phyloP scores from a whole-genome alignment of 2,797 vertebrate species.

The Sphenodon punctatus region DNA sequence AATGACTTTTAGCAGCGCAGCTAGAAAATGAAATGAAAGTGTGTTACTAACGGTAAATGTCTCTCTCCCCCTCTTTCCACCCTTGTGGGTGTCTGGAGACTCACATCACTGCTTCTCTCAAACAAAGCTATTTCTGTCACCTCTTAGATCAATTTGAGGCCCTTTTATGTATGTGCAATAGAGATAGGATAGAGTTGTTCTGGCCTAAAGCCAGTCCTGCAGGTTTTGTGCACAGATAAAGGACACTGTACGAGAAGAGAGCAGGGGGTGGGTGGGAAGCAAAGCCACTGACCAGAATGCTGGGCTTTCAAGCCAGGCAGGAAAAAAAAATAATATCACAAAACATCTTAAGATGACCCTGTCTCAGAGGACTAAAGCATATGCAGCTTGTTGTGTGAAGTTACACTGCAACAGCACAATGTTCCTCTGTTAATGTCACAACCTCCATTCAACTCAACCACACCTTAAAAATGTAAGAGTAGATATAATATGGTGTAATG shows the following conservation, averaged over 20 bases:
- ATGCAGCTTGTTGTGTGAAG: background rate
- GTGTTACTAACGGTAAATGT: conserved; percentile 51
- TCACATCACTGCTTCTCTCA: conserved; percentile 60
- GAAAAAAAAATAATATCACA: too few relatives aligned
- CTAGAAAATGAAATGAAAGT: conserved; percentile 67
- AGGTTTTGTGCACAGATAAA: background rate
- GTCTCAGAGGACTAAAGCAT: background rate
- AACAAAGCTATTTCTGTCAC: conserved; percentile 57
- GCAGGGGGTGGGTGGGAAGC: background rate
- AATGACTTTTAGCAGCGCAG: conserved; percentile 26
- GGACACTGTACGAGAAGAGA: background rate
- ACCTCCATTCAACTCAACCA: background rate
- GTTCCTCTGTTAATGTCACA: background rate
- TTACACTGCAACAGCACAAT: fast-evolving
- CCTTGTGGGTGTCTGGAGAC: conserved; percentile 39
- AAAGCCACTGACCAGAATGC: background rate
- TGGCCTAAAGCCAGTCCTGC: conserved; percentile 1
- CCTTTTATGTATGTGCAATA: background rate
- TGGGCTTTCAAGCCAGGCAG: background rate
- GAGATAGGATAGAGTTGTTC: conserved; percentile 4
- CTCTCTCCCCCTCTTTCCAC: conserved; percentile 32
- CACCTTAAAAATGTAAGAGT: background rate
- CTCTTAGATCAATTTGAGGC: conserved; percentile 41
- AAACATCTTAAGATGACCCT: background rate
- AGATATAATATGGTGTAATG: background rate